phyloP scores from a whole-genome alignment of 2,797 vertebrate genomes.

The Pelochelys cantorii region DNA sequence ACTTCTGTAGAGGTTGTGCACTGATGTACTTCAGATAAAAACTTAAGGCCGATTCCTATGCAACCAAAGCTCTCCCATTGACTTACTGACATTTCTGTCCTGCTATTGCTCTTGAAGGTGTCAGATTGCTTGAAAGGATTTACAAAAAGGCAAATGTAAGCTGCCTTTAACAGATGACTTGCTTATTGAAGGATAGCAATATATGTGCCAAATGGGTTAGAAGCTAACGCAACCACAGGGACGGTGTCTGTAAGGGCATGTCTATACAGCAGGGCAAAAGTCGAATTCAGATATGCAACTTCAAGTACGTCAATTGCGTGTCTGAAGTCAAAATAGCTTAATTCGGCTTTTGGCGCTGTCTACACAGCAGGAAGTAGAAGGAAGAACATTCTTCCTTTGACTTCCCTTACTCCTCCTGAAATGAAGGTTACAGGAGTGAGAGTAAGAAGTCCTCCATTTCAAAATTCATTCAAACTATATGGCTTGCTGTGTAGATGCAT shows the following conservation, averaged over 20 bases:
- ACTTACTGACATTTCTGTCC: neutral
- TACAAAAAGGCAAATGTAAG: neutral
- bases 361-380: no score
- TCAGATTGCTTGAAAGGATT: neutral
- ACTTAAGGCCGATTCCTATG: neutral
- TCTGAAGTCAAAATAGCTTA: no score
- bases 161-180: neutral
- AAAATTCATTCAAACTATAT: no score
- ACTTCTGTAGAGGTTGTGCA: neutral
- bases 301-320: no score
- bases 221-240: neutral
- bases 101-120: neutral
- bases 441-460: no score
- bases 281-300: no score
- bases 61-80: fast-evolving
- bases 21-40: neutral
- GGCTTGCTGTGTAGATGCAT: no score
- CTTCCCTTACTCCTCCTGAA: no score
- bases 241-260: neutral
- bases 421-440: no score
- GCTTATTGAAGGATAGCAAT: neutral
- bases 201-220: neutral
- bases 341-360: no score
- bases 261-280: no score
- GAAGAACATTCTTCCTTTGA: no score